These are phyloP conservation scores for Tachysurus fulvidraco DNA, from an alignment of 2,113 vertebrate genomes.

Conservation along the genomic window DNA sequence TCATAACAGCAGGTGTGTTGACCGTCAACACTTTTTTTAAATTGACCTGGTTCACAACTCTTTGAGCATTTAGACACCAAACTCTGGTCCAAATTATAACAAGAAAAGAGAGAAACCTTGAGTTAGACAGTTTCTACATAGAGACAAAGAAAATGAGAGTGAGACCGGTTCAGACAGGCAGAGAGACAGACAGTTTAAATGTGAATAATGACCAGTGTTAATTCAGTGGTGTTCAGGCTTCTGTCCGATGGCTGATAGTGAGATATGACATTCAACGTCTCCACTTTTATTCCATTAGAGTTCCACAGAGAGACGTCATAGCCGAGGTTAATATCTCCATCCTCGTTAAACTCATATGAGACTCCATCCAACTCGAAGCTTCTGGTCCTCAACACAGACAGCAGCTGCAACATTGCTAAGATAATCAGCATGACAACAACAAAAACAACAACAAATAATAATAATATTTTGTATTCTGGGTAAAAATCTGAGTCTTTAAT, in stretches of 20 bases:
- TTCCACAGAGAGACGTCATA: slow-evolving; percentile 83
- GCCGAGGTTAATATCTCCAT: slow-evolving; percentile 78
- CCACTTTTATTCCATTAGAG: slow-evolving; percentile 60
- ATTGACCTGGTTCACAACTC: slow-evolving; percentile 80
- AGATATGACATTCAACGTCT: slow-evolving; percentile 69
- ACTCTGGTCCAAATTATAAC: slow-evolving; percentile 61
- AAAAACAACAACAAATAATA: not conserved
- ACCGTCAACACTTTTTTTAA: slow-evolving; percentile 82
- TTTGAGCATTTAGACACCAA: slow-evolving; percentile 80
- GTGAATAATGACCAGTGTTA: slow-evolving; percentile 6
- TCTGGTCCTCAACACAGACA: slow-evolving; percentile 70
- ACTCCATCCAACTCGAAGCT: slow-evolving; percentile 62
- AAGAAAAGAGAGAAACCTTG: too few relatives aligned
- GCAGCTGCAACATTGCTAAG: slow-evolving; percentile 67
- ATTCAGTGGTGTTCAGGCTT: slow-evolving; percentile 62
- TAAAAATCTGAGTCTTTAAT: too few relatives aligned
- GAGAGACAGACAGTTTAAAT: not conserved
- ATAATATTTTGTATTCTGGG: too few relatives aligned
- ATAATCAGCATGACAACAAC: not conserved
- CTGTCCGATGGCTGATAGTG: slow-evolving; percentile 74
- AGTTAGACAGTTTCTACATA: not conserved
- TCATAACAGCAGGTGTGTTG: slow-evolving; percentile 87
- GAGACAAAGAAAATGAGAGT: not conserved
- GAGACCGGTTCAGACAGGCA: not conserved
- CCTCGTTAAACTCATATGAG: slow-evolving; percentile 75